Base-by-base conservation (phyloP, 2,113 vertebrate genomes). In the Bungarus multicinctus region DNA sequence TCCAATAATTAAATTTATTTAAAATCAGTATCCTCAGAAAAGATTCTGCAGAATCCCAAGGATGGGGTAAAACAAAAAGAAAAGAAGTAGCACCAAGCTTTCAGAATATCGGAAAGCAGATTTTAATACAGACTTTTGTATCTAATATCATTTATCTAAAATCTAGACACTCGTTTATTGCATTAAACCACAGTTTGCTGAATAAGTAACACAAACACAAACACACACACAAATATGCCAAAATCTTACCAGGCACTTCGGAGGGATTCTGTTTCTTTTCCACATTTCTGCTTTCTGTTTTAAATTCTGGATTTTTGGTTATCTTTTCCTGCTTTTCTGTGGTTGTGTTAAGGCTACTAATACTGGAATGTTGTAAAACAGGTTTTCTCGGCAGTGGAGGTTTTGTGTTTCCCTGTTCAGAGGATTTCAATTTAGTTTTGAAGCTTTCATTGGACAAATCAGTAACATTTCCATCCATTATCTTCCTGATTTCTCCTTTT, bases 231-330 rank as follows among this genome's bases (percentile, higher is more conserved):
- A 55, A 16, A 90, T 52, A 5, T 7, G 81, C 18, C 0, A 3
- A 3, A 53, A 3, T 39, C 99, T 98, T 98, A 99, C 99, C 98
- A 94, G 96, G 88, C 92, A 93, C 94, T 97, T 96, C 96, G 89
- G 88, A 91, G 4, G 96, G 88, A 94, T 89, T 95, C 22, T 93
- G 30, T 93, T 94, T 97, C 93, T 96, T 97, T 93, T 98, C 97
- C 43, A 92, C 87, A 39, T 93, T 88, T 94, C 55, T 95, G 0
- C 91, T 94, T 96, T 97, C 97, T 90, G 91, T 97, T 94, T 95
- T 95, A 91, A 93, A n/a, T 47, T 97, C 97, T 0, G 92, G 12
- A 53, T 95, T 88, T 1, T 92, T 94, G 25, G 43, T 6, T 45
- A 8, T 34, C 93, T 96, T 97, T 93, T 96, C 97, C 4, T 94